Evolutionary conservation across 2,888 invertebrate species (phyloP).

Genomic region (Cryptocephalus primarius): DNA sequence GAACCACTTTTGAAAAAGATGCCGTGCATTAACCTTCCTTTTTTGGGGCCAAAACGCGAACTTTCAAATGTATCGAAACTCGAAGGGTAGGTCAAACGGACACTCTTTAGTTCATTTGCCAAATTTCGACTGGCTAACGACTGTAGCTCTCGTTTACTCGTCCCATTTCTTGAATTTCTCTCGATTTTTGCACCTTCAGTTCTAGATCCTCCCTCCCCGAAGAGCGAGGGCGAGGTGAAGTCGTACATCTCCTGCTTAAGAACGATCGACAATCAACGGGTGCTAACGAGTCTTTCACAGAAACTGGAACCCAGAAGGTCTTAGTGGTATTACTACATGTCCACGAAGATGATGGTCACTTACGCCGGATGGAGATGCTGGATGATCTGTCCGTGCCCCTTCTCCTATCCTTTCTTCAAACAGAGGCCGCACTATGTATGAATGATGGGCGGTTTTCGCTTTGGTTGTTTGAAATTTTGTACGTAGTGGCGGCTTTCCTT

Average conservation of each 20-base stretch:
- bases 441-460: not conserved
- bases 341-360: conserved; percentile 9
- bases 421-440: not conserved
- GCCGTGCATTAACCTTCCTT: too few species aligned
- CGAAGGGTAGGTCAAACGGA: too few species aligned
- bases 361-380: conserved; percentile 18
- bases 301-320: conserved; percentile 57
- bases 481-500: too few species aligned
- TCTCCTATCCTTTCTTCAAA: conserved; percentile 15
- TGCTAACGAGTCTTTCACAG: conserved; percentile 66
- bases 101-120: too few species aligned
- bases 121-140: too few species aligned
- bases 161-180: too few species aligned
- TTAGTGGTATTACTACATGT: conserved; percentile 27
- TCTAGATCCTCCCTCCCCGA: conserved; percentile 58
- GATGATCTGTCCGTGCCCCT: conserved; percentile 16
- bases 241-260: conserved; percentile 61
- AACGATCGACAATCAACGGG: conserved; percentile 70
- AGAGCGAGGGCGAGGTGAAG: conserved; percentile 57
- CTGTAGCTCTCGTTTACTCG: too few species aligned
- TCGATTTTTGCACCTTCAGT: conserved; percentile 36
- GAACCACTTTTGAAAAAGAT: too few species aligned
- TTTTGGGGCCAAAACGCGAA: too few species aligned
- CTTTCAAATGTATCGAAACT: too few species aligned
- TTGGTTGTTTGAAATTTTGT: not conserved